phyloP scores from a whole-genome alignment of 1,140 invertebrate genomes.

The Pachypsylla venusta region DNA sequence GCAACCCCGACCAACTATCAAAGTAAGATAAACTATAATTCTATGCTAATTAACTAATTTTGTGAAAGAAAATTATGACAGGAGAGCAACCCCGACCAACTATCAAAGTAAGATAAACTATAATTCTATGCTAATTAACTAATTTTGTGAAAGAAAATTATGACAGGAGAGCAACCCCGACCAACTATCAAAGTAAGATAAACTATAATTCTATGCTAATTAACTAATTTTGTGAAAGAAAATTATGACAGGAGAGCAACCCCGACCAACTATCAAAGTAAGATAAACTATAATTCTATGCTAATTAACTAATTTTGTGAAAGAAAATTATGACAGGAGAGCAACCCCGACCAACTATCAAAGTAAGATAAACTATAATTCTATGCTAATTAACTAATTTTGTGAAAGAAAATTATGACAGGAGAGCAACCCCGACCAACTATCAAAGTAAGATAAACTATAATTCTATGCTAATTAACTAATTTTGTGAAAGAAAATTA shows the following conservation, averaged over 20 bases:
- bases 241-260: slow-evolving; percentile 34
- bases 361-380: slow-evolving; percentile 31
- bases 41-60: no score
- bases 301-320: slow-evolving; percentile 30
- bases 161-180: slow-evolving; percentile 34
- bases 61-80: slow-evolving; percentile 32
- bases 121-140: no score
- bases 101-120: slow-evolving; percentile 31
- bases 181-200: slow-evolving; percentile 33
- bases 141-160: slow-evolving; percentile 31
- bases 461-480: no score
- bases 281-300: no score
- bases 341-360: slow-evolving; percentile 34
- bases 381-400: no score
- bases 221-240: slow-evolving; percentile 29
- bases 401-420: slow-evolving; percentile 33
- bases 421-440: slow-evolving; percentile 34
- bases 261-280: slow-evolving; percentile 34
- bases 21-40: slow-evolving; percentile 30
- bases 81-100: slow-evolving; percentile 34
- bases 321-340: slow-evolving; percentile 32
- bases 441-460: slow-evolving; percentile 34
- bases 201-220: no score
- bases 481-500: slow-evolving; percentile 33
- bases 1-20: slow-evolving; percentile 34